A percentile compares a stretch with the other conserved stretches of the same genome.
phyloP scores from a whole-genome alignment of 2,797 vertebrate genomes.

The Pangasius mekongensis region DNA sequence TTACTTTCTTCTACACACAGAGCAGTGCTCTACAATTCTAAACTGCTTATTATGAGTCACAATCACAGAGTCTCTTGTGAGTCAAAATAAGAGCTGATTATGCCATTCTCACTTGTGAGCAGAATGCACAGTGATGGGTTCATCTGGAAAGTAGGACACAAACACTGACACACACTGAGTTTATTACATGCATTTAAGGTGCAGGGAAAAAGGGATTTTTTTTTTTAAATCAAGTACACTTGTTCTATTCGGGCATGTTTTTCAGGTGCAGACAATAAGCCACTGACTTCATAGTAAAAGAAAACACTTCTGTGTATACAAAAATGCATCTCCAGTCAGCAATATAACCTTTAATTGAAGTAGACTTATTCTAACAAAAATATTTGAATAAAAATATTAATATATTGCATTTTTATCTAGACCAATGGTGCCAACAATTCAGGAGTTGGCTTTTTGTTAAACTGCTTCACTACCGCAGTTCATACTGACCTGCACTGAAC shows the following conservation, averaged over 20 bases:
- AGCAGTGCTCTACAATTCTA: conserved; percentile 56
- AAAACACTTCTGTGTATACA: neutral
- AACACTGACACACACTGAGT: conserved; percentile 20
- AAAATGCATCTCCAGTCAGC: neutral
- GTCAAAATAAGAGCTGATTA: conserved; percentile 73
- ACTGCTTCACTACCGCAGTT: neutral
- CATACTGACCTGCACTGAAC: neutral
- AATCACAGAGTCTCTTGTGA: conserved; percentile 69
- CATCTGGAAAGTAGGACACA: conserved; percentile 49
- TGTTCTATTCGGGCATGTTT: conserved; percentile 59
- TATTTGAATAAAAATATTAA: neutral
- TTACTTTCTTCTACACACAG: conserved; percentile 34
- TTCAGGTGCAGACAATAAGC: neutral
- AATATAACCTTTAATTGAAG: neutral
- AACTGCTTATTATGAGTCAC: conserved; percentile 65
- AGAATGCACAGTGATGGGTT: conserved; percentile 22
- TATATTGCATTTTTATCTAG: neutral
- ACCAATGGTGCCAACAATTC: neutral
- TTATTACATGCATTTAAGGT: conserved; percentile 68
- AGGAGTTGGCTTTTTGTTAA: neutral
- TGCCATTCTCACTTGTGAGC: conserved; percentile 62
- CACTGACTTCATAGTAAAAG: conserved; percentile 24
- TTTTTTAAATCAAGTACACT: conserved; percentile 59
- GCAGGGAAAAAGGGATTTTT: conserved; percentile 60
- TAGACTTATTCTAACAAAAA: neutral